Percentiles rank a stretch among this genome's conserved stretches.
Evolutionary conservation across 2,888 invertebrate genomes (phyloP).

Genomic region (Lypha dubia): DNA sequence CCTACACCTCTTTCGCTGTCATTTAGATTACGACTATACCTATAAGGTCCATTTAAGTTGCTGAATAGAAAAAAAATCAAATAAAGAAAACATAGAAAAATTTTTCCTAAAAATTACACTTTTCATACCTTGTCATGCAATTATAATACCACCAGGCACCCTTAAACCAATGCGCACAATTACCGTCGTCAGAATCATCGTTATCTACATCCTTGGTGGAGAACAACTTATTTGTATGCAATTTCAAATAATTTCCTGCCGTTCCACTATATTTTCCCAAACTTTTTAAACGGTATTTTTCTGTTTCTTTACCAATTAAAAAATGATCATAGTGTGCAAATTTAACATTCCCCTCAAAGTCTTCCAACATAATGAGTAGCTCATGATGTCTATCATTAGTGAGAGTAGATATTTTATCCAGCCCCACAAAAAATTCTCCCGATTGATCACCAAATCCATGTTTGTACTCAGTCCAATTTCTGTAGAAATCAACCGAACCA

Average conservation of each 20-base stretch:
- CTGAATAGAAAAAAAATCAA: slow-evolving; percentile 12
- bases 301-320: slow-evolving; percentile 47
- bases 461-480: slow-evolving; percentile 62
- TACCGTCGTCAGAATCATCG: slow-evolving; percentile 47
- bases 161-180: slow-evolving; percentile 62
- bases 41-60: slow-evolving; percentile 55
- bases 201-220: slow-evolving; percentile 52
- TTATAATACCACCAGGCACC: slow-evolving; percentile 66
- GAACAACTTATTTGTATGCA: slow-evolving; percentile 53
- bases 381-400: slow-evolving; percentile 55
- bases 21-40: neutral
- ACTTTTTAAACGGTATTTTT: slow-evolving; percentile 43
- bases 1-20: slow-evolving; percentile 50
- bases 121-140: slow-evolving; percentile 52
- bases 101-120: neutral
- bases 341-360: slow-evolving; percentile 9
- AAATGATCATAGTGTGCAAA: slow-evolving; percentile 61
- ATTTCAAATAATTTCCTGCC: slow-evolving; percentile 43
- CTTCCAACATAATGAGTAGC: slow-evolving; percentile 41
- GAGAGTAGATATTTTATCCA: slow-evolving; percentile 51
- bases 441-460: slow-evolving; percentile 46
- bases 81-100: neutral
- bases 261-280: slow-evolving; percentile 51
- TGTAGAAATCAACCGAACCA: slow-evolving; percentile 51
- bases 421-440: slow-evolving; percentile 54